Evolutionary conservation across 2,113 vertebrate species (phyloP), one percentile per base, ranked within the genome.

Genomic region (Tachysurus fulvidraco): DNA sequence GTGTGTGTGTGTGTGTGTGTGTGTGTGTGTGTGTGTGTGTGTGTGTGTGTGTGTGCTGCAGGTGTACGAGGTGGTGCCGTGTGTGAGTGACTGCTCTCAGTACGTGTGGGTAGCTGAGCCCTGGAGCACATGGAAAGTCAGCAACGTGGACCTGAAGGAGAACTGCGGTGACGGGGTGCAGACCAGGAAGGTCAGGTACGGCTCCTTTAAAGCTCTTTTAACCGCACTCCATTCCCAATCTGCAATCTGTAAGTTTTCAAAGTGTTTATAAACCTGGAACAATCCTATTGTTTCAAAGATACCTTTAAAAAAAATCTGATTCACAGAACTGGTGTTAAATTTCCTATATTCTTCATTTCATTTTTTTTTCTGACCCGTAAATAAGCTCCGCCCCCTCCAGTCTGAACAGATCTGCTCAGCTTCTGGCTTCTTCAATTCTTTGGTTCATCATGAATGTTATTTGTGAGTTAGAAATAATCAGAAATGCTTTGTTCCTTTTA

Each of bases 11-110:
- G 76, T 57, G n/a, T 79, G 14, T 28, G 74, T 54, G 23, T n/a
- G 59, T 83, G 57, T n/a, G 19, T 73, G 60, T 50, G n/a, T 59
- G 21, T 30, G 46, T 78, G 76, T 57, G n/a, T 79, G 14, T 28
- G 74, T 54, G 23, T n/a, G 59, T 83, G 57, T n/a, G 19, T 73
- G 60, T 50, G n/a, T 59, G 21, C 28, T 59, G 65, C 93, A 99
- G 98, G 97, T 99, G 4, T 99, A 99, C 0, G 98, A 99, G 91
- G 97, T 99, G 5, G 97, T 99, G 13, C 98, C 98, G 0, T 99
- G 98, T 88, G 97, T 97, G 89, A 99, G 98, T 55, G 97, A 99
- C 94, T 99, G 98, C 90, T 96, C 91, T 86, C 98, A 99, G 92
- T 98, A 99, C 0, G 88, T 98, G 2, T 99, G 98, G 96, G 93